Evolutionary conservation across 2,888 invertebrate genomes (phyloP).

Genomic region (Alloscopus bannaensis): DNA sequence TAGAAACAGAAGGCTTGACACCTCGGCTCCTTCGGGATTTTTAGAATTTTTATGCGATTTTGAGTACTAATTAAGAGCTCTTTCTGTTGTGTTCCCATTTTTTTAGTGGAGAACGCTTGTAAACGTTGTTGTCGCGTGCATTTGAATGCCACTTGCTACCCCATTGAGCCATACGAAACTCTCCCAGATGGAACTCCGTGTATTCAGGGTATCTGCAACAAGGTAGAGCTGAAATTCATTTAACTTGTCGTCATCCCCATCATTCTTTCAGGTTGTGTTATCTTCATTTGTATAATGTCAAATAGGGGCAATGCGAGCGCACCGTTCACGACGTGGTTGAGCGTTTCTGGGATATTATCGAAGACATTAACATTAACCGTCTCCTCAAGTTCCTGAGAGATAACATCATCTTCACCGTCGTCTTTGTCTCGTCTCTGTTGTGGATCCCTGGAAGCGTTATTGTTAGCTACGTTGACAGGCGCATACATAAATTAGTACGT

Average conservation of each 20-base stretch:
- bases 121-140: conserved; percentile 95
- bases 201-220: conserved; percentile 97
- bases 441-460: conserved; percentile 87
- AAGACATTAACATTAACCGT: conserved; percentile 95
- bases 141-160: conserved; percentile 93
- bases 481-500: conserved; percentile 71
- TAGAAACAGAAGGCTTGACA: conserved; percentile 59
- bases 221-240: conserved; percentile 79
- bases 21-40: too few relatives aligned
- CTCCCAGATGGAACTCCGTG: conserved; percentile 96
- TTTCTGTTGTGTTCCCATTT: conserved; percentile 34
- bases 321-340: conserved; percentile 96
- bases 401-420: conserved; percentile 95
- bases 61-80: background rate
- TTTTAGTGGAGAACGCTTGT: conserved; percentile 92
- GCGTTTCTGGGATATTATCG: conserved; percentile 97
- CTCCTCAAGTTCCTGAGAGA: conserved; percentile 91
- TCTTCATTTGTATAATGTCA: conserved; percentile 68
- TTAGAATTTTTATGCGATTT: background rate
- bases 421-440: conserved; percentile 90
- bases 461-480: conserved; percentile 70
- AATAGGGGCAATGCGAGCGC: conserved; percentile 94
- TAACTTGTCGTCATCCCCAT: background rate
- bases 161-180: conserved; percentile 91
- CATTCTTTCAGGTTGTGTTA: conserved; percentile 4